Base-by-base conservation (phyloP, 2,888 invertebrate species). In the Leptopterna dolabrata region DNA sequence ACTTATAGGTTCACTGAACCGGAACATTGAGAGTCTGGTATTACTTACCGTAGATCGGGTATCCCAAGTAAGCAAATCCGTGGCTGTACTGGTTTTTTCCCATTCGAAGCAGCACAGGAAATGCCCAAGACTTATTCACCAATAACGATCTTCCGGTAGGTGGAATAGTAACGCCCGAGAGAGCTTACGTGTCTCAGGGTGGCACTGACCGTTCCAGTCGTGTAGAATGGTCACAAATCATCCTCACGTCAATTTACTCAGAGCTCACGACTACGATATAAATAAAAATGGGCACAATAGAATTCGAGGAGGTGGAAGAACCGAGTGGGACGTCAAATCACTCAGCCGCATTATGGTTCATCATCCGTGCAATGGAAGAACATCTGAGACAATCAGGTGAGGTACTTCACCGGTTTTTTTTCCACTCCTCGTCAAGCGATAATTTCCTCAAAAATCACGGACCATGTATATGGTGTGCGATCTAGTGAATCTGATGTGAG, bases 151-250 rank as follows among this genome's bases (percentile, higher is more conserved):
- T 81, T 81, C 81, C 81, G 81, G 51, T 81, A 51, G 81, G 55
- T 51, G 51, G 81, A 81, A 81, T 81, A 43, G 81, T 55, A 76
- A 81, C 81, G 81, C 51, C 14, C 81, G 51, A 81, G 43, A 24
- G 81, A 55, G 51, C 81, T 81, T 81, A 81, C 81, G 81, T 81
- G 81, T 81, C 47, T 81, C 81, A 51, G 43, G 81, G 55, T 81
- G 55, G 81, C 81, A 81, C 29, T 81, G 81, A 81, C 81, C 81
- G 81, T 81, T 81, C 55, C 81, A 81, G 81, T 55, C 55, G 81
- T 55, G 81, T 55, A 81, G 55, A 81, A 55, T 55, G 81, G 55
- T 47, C 55, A 81, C 81, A 81, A 81, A 81, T 81, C 81, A 81
- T 81, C 51, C 81, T 47, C 51, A 14, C 81, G 81, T 81, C 81